Evolutionary conservation across 2,797 vertebrate genomes (phyloP), one percentile per base, ranked within the genome.

Genomic region (Vultur gryphus): DNA sequence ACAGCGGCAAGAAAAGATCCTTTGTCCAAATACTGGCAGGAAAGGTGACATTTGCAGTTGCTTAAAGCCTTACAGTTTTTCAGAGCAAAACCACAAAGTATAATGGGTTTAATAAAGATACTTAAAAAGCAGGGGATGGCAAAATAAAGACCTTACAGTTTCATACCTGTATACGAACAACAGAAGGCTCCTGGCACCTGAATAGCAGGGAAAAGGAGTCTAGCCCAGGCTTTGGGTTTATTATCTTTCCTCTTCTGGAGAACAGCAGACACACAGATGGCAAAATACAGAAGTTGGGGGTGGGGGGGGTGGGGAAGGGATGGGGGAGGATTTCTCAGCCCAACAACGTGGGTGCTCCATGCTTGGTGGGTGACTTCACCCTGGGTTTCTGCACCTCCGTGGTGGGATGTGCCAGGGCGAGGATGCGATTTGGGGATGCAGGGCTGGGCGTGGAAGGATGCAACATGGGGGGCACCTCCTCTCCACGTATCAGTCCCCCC

Each of bases 1-100:
- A 91, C 81, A 94, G 91, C 35, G 2, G 84, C 48, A 72, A 93
- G 89, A 92, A 95, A 95, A 95, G 89, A 84, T 92, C 90, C 69
- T 94, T 91, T 97, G 90, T 93, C 79, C 91, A 93, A 84, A 96
- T 51, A 76, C 65, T 92, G 92, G 72, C 90, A 93, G 87, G 66
- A 94, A 95, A 94, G 82, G 90, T 91, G 92, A 92, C 93, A 92
- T 85, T 93, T 96, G 79, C 79, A 35, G 49, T 84, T 90, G 69
- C 93, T 93, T 75, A 89, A 96, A 92, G 80, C 70, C 59, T 84
- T 65, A 19, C 7, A 41, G 55, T 44, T 91, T 94, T 92, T 69
- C 82, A 84, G 79, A 84, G 76, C 61, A 88, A 96, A 96, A 85
- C 55, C 2, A 0, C 39, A 13, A 75, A 62, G 67, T 23, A 62